Base-by-base conservation (phyloP, 2,888 invertebrate species). In the Dascillus cervinus region DNA sequence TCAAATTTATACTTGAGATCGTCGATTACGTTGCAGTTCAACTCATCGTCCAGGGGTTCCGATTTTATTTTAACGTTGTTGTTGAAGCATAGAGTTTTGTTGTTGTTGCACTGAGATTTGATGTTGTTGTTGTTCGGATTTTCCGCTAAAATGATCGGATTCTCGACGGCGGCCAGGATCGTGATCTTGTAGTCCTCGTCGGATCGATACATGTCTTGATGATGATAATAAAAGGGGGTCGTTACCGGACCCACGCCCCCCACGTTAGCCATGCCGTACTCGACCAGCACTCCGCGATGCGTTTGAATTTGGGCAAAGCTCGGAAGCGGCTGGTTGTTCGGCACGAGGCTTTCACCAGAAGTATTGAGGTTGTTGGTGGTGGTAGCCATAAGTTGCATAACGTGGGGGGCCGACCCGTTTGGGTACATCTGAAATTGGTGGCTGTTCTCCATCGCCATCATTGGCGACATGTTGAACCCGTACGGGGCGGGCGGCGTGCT, bases 351-450 rank as follows among this genome's bases (percentile, higher is more conserved):
- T 46, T 78, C 79, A 84, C 85, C 85, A 86, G 77, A 84, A 85
- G 77, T 82, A 84, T 73, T 83, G 81, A 72, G 82, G 69, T 53
- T 70, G 71, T 59, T 71, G 70, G 17, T 17, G n/a, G n/a, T n/a
- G n/a, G 60, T 70, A 79, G 73, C 75, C 73, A 71, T 79, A 79
- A 73, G 74, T 53, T 58, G 55, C 77, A 74, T 79, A 81, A 79
- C 81, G 80, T 80, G 80, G 80, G 82, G 82, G 82, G 82, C 79
- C 78, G 76, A 78, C 76, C 72, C 82, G 82, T 82, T 82, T 82
- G 82, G 82, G 82, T 82, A 80, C 67, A 66, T 75, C 79, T 62
- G 63, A 39, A 56, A 76, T 43, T 62, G 63, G 46, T 42, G 52
- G 53, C 49, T 53, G n/a, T n/a, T n/a, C 50, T 61, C 62, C 63